A percentile compares a stretch with the other conserved stretches of the same genome.
These are phyloP conservation scores for Takifugu flavidus DNA, from an alignment of 2,113 vertebrate species.

Conservation along the genomic window DNA sequence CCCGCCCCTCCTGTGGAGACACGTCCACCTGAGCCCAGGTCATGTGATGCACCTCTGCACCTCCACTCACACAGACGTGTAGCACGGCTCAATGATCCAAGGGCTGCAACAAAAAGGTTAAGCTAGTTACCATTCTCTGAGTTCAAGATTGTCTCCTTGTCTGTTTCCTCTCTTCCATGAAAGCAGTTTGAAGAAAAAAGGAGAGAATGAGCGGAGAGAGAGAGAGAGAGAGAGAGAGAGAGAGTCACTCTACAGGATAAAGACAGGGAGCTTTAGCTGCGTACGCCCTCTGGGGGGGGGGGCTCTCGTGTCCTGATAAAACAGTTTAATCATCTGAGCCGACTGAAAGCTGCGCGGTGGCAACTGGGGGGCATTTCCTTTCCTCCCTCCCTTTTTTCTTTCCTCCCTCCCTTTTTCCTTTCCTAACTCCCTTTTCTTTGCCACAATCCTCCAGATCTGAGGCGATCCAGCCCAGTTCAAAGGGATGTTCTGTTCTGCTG, in stretches of 20 bases:
- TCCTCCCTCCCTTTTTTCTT: too few species aligned
- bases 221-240: constrained; percentile 26
- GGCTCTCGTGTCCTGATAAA: constrained; percentile 9
- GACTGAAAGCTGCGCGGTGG: too few species aligned
- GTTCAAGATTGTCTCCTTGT: constrained; percentile 63
- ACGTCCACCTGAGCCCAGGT: too few species aligned
- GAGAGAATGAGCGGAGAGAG: constrained; percentile 27
- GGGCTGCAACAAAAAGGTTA: constrained; percentile 4
- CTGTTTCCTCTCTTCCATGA: constrained; percentile 58
- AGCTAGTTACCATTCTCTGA: constrained; percentile 64
- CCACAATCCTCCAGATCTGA: too few species aligned
- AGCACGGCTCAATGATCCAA: background rate
- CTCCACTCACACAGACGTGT: too few species aligned
- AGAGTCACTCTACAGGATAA: constrained; percentile 27
- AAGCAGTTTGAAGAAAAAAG: constrained; percentile 47
- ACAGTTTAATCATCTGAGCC: constrained; percentile 2
- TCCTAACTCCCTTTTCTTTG: too few species aligned
- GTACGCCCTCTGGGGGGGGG: background rate
- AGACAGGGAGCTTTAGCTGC: constrained; percentile 12
- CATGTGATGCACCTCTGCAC: too few species aligned
- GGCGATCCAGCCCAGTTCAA: constrained; percentile 16
- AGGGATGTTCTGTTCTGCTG: constrained; percentile 28
- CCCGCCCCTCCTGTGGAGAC: too few species aligned
- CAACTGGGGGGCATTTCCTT: background rate
- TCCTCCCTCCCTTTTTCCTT: too few species aligned